A percentile compares a stretch with the other conserved stretches of the same genome.
Evolutionary conservation across 2,113 vertebrate species (phyloP).

Genomic region (Eidolon helvum): DNA sequence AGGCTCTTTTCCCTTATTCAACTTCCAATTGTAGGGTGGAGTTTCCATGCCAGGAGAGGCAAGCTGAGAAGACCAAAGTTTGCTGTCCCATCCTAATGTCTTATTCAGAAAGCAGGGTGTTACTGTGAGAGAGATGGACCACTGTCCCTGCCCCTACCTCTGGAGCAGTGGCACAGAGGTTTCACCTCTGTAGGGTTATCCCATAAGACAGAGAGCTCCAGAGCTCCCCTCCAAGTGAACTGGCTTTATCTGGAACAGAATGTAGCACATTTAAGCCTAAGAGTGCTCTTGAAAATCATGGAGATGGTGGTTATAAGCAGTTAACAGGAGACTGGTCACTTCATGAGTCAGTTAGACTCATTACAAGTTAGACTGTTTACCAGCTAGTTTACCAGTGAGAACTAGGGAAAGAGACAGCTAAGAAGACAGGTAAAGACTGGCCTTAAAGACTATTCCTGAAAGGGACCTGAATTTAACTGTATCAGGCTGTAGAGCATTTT

Average conservation of each 20-base stretch:
- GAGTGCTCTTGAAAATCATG: neutral
- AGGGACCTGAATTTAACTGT: neutral
- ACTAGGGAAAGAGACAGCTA: neutral
- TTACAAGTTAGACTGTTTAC: neutral
- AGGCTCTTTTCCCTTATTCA: neutral
- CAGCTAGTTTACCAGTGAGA: neutral
- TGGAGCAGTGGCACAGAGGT: neutral
- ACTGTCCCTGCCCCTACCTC: neutral
- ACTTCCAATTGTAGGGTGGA: neutral
- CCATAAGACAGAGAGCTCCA: neutral
- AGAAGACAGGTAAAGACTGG: neutral
- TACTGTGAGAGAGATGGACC: neutral
- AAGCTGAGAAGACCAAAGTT: neutral
- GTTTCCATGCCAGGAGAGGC: neutral
- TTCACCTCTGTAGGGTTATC: neutral
- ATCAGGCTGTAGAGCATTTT: neutral
- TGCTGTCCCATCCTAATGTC: neutral
- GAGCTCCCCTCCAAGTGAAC: neutral
- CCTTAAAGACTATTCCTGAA: neutral
- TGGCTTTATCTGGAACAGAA: neutral
- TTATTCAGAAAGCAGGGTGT: neutral
- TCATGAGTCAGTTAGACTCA: neutral
- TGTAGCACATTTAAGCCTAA: neutral
- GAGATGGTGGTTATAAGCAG: neutral
- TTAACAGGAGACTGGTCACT: neutral